Conservation (phyloP, 2,888 invertebrate species). For the Melieria crassipennis region DNA sequence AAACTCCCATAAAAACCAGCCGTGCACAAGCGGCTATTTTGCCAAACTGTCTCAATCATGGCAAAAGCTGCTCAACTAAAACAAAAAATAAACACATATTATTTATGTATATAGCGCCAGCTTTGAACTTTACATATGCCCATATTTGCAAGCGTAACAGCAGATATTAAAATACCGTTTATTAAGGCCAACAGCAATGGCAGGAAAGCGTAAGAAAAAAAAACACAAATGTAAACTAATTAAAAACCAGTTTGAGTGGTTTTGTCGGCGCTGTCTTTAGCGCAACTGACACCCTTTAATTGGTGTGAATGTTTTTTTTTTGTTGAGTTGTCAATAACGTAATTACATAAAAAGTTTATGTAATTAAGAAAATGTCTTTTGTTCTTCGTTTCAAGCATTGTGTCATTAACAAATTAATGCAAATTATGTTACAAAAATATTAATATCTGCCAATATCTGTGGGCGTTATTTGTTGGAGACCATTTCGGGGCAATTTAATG, state of each 20-base stretch:
- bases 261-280: neutral
- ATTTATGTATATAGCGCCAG: too few relatives aligned
- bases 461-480: too few relatives aligned
- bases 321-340: neutral
- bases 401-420: neutral
- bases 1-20: neutral
- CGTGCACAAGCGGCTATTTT: too few relatives aligned
- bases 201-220: neutral
- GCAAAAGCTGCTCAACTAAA: neutral
- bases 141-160: too few relatives aligned
- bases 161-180: too few relatives aligned
- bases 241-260: constrained; percentile 19
- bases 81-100: neutral
- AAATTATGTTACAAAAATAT: neutral
- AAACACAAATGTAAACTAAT: constrained; percentile 22
- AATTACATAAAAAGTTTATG: too few relatives aligned
- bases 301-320: constrained; percentile 17
- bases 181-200: neutral
- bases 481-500: too few relatives aligned
- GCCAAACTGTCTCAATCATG: too few relatives aligned
- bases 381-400: too few relatives aligned
- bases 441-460: too few relatives aligned
- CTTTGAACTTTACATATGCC: too few relatives aligned
- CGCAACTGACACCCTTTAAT: constrained; percentile 22
- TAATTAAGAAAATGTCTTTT: too few relatives aligned